These are phyloP conservation scores for Noctua pronuba DNA, from an alignment of 2,888 invertebrate species.

Conservation along the genomic window DNA sequence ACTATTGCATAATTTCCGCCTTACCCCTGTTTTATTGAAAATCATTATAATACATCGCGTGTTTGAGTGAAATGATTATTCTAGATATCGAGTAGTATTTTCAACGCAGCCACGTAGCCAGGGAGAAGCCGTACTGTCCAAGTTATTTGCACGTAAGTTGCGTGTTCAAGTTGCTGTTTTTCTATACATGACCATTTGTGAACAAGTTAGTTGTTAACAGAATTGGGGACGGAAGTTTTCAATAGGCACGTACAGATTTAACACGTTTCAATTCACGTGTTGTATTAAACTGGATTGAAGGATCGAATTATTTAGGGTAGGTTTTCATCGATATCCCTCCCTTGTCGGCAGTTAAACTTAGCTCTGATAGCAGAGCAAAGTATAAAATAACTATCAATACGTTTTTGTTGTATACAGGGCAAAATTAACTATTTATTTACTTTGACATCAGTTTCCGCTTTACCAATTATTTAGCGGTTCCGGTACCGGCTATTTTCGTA, in stretches of 20 bases:
- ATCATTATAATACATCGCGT: slow-evolving; percentile 52
- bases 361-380: slow-evolving; percentile 4
- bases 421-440: neutral
- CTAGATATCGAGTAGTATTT: slow-evolving; percentile 42
- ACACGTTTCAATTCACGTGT: slow-evolving; percentile 83
- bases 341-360: slow-evolving; percentile 27
- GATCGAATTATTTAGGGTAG: slow-evolving; percentile 62
- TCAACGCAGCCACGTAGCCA: slow-evolving; percentile 35
- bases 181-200: slow-evolving; percentile 75
- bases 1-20: slow-evolving; percentile 47
- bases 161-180: slow-evolving; percentile 70
- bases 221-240: slow-evolving; percentile 83
- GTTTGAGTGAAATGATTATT: slow-evolving; percentile 50
- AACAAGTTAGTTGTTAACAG: slow-evolving; percentile 81
- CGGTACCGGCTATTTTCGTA: neutral
- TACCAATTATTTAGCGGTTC: neutral
- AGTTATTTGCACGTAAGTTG: slow-evolving; percentile 61
- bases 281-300: slow-evolving; percentile 74
- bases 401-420: neutral
- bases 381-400: slow-evolving; percentile 10
- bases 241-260: slow-evolving; percentile 85
- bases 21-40: slow-evolving; percentile 57
- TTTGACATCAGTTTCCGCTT: neutral
- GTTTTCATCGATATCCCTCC: slow-evolving; percentile 51
- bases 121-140: slow-evolving; percentile 63